Evolutionary conservation across 1,140 invertebrate species (phyloP).

Genomic region (Neodiprion pinetum): DNA sequence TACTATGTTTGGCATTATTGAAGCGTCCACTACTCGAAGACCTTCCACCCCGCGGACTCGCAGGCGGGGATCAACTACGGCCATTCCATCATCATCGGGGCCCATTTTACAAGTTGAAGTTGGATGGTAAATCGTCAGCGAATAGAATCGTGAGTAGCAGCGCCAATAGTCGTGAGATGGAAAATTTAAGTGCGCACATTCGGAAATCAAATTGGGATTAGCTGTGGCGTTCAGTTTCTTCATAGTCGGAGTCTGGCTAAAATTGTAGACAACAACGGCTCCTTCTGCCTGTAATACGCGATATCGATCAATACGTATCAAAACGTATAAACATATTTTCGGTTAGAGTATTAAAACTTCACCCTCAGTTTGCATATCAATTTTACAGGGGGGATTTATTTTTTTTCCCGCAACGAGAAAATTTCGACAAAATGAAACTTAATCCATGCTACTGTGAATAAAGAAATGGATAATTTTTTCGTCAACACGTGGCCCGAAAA

Average conservation of each 20-base stretch:
- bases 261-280: constrained; percentile 52
- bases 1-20: constrained; percentile 64
- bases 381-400: too few relatives aligned
- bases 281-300: constrained; percentile 44
- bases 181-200: constrained; percentile 43
- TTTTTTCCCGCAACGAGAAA: too few relatives aligned
- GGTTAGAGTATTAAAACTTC: neutral
- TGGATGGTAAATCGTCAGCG: constrained; percentile 48
- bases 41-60: constrained; percentile 77
- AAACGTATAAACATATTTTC: neutral
- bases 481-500: too few relatives aligned
- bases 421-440: too few relatives aligned
- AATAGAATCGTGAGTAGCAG: constrained; percentile 40
- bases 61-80: constrained; percentile 69
- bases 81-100: constrained; percentile 37
- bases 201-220: constrained; percentile 45
- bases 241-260: constrained; percentile 55
- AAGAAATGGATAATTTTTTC: too few relatives aligned
- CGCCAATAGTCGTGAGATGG: constrained; percentile 50
- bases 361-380: too few relatives aligned
- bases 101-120: constrained; percentile 59
- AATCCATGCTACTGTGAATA: too few relatives aligned
- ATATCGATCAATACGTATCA: neutral
- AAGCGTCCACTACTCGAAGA: constrained; percentile 76
- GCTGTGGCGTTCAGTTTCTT: constrained; percentile 46